Conservation (phyloP, 2,113 vertebrate species). For the Puma concolor region DNA sequence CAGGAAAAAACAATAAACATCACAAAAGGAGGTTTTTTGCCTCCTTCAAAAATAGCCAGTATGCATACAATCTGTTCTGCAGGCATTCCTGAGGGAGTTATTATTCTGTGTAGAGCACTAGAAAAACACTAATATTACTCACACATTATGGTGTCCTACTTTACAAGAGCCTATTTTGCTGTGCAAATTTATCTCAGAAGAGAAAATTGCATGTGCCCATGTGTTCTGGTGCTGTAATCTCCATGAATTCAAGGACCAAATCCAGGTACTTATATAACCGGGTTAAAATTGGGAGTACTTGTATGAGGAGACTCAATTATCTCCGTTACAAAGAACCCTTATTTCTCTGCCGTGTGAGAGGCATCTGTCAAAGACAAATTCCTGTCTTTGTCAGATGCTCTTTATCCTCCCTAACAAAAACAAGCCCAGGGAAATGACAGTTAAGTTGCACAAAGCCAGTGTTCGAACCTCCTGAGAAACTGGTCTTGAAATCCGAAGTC, state of each 20-base stretch:
- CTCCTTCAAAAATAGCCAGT: conserved; percentile 41
- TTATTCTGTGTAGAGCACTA: conserved; percentile 60
- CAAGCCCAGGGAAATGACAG: conserved; percentile 72
- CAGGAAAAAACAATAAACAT: conserved; percentile 27
- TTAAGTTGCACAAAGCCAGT: conserved; percentile 63
- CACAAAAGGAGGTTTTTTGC: conserved; percentile 41
- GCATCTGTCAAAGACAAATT: conserved; percentile 74
- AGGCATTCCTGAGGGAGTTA: conserved; percentile 50
- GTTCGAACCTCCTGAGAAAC: conserved; percentile 75
- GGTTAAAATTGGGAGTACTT: conserved; percentile 69
- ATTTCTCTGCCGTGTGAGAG: conserved; percentile 64
- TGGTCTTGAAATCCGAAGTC: conserved; percentile 78
- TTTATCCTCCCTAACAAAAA: conserved; percentile 78
- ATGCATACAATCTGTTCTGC: conserved; percentile 20
- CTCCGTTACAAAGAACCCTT: conserved; percentile 75
- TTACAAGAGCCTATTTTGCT: conserved; percentile 71
- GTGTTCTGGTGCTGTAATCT: conserved; percentile 63
- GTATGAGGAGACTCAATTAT: conserved; percentile 69
- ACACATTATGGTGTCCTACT: conserved; percentile 67
- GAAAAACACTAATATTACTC: conserved; percentile 75
- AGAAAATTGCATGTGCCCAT: conserved; percentile 73
- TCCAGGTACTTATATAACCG: conserved; percentile 69
- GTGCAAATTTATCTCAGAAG: conserved; percentile 74
- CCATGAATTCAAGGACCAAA: conserved; percentile 71
- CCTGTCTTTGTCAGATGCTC: conserved; percentile 68